These are phyloP conservation scores for Gymnarchus niloticus DNA, from an alignment of 2,113 vertebrate species.

Conservation along the genomic window DNA sequence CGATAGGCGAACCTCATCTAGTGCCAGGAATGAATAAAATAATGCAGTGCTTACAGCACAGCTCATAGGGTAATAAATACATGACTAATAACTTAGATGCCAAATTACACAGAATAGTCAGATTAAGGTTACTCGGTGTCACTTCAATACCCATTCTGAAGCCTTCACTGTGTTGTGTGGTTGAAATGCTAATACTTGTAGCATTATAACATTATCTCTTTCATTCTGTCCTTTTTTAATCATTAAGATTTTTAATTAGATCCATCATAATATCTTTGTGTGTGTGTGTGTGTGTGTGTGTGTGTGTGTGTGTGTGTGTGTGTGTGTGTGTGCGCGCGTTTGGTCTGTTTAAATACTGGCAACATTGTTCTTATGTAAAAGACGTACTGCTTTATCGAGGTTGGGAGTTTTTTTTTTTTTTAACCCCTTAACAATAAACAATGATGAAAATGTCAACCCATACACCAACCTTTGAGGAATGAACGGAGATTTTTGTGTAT, in stretches of 20 bases:
- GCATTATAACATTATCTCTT: conserved; percentile 33
- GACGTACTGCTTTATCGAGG: conserved; percentile 38
- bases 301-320: conserved; percentile 32
- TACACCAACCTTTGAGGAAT: conserved; percentile 56
- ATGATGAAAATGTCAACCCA: conserved; percentile 81
- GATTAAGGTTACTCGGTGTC: conserved; percentile 14
- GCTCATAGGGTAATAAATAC: not conserved
- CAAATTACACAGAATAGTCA: conserved; percentile 10
- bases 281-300: conserved; percentile 28
- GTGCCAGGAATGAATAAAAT: not conserved
- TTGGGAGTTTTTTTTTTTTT: conserved; percentile 76
- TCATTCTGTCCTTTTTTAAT: conserved; percentile 38
- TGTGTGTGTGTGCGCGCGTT: conserved; percentile 42
- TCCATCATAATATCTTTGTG: conserved; percentile 34
- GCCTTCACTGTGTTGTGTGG: conserved; percentile 33
- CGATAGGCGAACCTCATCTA: not conserved
- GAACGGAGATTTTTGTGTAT: conserved; percentile 58
- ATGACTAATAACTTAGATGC: not conserved
- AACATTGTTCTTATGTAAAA: conserved; percentile 79
- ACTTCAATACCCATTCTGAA: not conserved
- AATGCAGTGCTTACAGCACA: not conserved
- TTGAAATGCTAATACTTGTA: conserved; percentile 40
- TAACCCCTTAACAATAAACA: conserved; percentile 76
- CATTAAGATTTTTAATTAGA: conserved; percentile 49
- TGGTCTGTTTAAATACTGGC: conserved; percentile 61